Conservation (phyloP, 2,113 vertebrate species). For the Gnathonemus echidnorhynchus region DNA sequence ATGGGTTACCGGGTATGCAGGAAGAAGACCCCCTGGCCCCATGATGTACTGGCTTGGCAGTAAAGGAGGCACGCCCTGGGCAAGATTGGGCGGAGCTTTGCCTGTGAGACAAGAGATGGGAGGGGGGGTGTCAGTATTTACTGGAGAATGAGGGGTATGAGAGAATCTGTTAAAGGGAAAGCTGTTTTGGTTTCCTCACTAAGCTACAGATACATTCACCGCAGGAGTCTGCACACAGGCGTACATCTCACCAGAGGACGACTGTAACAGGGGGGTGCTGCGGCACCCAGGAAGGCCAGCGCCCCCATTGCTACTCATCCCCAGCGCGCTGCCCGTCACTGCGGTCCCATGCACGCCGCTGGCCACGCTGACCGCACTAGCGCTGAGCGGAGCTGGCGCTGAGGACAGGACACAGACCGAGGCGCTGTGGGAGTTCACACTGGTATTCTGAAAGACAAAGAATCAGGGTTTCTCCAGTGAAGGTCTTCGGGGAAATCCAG, state of each 20-base stretch:
- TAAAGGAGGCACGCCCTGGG: conserved; percentile 85
- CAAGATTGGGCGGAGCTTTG: conserved; percentile 89
- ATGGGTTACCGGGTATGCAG: conserved; percentile 86
- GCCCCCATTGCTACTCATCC: conserved; percentile 65
- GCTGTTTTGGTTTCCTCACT: not conserved
- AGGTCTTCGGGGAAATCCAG: not conserved
- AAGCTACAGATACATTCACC: not conserved
- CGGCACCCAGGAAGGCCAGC: conserved; percentile 61
- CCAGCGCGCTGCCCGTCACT: conserved; percentile 50
- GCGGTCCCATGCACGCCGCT: conserved; percentile 62
- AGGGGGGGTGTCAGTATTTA: not conserved
- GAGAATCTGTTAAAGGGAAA: not conserved
- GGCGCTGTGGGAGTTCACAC: conserved; percentile 57
- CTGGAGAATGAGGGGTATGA: not conserved
- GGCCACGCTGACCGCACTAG: conserved; percentile 60
- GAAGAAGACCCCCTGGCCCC: conserved; percentile 91
- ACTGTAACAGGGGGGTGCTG: conserved; percentile 65
- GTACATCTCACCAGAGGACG: conserved; percentile 65
- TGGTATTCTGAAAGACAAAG: conserved; percentile 37
- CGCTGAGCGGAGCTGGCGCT: conserved; percentile 50
- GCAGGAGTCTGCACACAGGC: not conserved
- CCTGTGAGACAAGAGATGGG: conserved; percentile 55
- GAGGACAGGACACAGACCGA: conserved; percentile 59
- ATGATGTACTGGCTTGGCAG: conserved; percentile 95
- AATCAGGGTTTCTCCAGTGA: not conserved